Evolutionary conservation across 1,140 invertebrate genomes (phyloP).

Genomic region (Drosophila erecta): DNA sequence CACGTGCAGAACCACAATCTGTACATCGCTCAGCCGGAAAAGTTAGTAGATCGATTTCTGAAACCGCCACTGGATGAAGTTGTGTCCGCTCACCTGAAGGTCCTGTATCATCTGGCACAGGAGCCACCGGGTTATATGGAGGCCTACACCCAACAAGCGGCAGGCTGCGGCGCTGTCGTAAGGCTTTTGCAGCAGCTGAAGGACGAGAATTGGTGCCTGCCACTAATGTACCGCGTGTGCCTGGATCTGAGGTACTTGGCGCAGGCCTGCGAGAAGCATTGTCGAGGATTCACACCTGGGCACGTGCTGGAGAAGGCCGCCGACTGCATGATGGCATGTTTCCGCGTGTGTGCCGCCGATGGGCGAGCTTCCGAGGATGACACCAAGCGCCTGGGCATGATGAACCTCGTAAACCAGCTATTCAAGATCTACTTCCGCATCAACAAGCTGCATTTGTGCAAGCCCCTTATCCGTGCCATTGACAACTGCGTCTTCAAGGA

Average conservation of each 20-base stretch:
- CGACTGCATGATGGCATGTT: constrained; percentile 96
- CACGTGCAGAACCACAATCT: constrained; percentile 90
- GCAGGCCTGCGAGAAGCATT: constrained; percentile 89
- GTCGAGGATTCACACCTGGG: constrained; percentile 86
- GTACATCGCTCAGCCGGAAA: constrained; percentile 89
- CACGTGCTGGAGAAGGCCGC: constrained; percentile 97
- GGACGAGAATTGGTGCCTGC: constrained; percentile 98
- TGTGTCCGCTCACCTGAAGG: constrained; percentile 91
- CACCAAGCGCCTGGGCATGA: constrained; percentile 97
- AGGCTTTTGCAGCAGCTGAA: constrained; percentile 95
- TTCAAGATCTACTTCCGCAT: constrained; percentile 99
- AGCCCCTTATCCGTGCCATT: constrained; percentile 97
- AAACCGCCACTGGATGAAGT: constrained; percentile 92
- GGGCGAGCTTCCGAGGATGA: constrained; percentile 94
- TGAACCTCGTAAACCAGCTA: constrained; percentile 97
- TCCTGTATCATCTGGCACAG: constrained; percentile 81
- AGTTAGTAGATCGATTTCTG: constrained; percentile 89
- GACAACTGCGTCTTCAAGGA: constrained; percentile 96
- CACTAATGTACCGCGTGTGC: constrained; percentile 95
- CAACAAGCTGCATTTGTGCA: constrained; percentile 98
- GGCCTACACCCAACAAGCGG: constrained; percentile 92
- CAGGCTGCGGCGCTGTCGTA: constrained; percentile 91
- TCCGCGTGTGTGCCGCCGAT: constrained; percentile 97
- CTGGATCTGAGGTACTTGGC: constrained; percentile 95
- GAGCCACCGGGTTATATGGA: constrained; percentile 87